Conservation (phyloP, 30 jellyfish, hydroid and myxozoan genomes). For the Cassiopea xamachana region DNA sequence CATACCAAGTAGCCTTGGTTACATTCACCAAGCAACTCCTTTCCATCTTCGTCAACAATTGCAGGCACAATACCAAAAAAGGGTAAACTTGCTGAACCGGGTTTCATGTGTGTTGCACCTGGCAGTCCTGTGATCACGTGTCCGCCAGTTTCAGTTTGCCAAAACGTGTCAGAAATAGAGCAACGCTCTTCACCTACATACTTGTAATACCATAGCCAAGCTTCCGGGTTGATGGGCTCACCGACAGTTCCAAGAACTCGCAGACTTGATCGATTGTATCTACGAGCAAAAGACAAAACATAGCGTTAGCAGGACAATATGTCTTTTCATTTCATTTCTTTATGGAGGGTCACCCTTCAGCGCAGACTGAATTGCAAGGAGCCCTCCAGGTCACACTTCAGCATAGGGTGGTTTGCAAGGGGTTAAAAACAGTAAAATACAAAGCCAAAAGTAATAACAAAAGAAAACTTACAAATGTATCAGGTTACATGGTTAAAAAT, state of each 20-base stretch:
- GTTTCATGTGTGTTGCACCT: constrained; percentile 97
- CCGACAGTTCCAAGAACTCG: constrained; percentile 98
- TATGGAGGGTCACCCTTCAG: no score
- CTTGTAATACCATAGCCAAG: constrained; percentile 99
- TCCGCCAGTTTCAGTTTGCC: constrained; percentile 99
- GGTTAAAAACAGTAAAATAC: no score
- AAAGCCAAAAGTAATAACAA: no score
- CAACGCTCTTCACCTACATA: constrained; percentile 90
- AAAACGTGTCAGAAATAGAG: constrained; percentile 90
- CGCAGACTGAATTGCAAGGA: no score
- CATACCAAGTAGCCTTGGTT: constrained; percentile 92
- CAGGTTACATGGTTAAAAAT: no score
- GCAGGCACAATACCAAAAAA: constrained; percentile 98
- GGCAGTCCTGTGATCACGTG: constrained; percentile 99
- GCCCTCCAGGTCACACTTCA: no score
- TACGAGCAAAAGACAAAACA: not conserved
- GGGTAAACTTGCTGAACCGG: constrained; percentile 99
- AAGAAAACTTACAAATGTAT: no score
- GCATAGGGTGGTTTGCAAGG: no score
- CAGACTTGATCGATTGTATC: constrained; percentile 88
- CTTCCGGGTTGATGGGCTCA: constrained; percentile 99
- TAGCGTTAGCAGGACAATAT: no score
- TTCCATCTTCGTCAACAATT: constrained; percentile 95
- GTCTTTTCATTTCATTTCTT: no score
- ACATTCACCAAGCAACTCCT: constrained; percentile 79